A percentile compares a stretch with the other conserved stretches of the same genome.
These are phyloP conservation scores for Panagrolaimus sp. DNA, from an alignment of 1,140 invertebrate genomes.

Conservation along the genomic window DNA sequence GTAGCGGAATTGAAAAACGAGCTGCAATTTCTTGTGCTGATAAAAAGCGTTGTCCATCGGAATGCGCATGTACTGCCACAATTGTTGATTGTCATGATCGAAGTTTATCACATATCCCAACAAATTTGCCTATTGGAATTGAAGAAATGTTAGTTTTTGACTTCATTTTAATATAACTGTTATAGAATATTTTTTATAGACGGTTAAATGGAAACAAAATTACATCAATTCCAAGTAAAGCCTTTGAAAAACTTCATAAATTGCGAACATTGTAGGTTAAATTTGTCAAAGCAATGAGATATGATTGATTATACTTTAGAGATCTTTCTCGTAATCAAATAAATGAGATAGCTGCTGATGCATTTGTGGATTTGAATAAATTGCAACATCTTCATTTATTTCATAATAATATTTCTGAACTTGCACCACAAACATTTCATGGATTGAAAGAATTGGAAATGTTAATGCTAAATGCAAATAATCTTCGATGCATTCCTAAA, in stretches of 20 bases:
- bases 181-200: no score
- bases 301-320: conserved; percentile 64
- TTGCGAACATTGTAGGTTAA: conserved; percentile 77
- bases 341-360: conserved; percentile 78
- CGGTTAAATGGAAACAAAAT: conserved; percentile 94
- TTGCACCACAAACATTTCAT: conserved; percentile 84
- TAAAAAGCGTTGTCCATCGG: conserved; percentile 77
- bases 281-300: no score
- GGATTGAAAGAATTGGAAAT: conserved; percentile 82
- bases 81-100: conserved; percentile 89
- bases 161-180: no score
- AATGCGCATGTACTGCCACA: conserved; percentile 79
- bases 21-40: conserved; percentile 62
- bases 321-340: conserved; percentile 97
- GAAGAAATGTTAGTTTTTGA: conserved; percentile 82
- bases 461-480: conserved; percentile 90
- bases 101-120: conserved; percentile 77
- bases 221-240: conserved; percentile 79
- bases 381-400: conserved; percentile 40
- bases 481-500: conserved; percentile 86
- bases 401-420: conserved; percentile 89
- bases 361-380: conserved; percentile 74
- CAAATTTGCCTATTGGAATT: conserved; percentile 80
- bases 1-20: conserved; percentile 63
- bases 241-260: conserved; percentile 79